Evolutionary conservation across 2,888 invertebrate genomes (phyloP).

Genomic region (Auanema sp.): DNA sequence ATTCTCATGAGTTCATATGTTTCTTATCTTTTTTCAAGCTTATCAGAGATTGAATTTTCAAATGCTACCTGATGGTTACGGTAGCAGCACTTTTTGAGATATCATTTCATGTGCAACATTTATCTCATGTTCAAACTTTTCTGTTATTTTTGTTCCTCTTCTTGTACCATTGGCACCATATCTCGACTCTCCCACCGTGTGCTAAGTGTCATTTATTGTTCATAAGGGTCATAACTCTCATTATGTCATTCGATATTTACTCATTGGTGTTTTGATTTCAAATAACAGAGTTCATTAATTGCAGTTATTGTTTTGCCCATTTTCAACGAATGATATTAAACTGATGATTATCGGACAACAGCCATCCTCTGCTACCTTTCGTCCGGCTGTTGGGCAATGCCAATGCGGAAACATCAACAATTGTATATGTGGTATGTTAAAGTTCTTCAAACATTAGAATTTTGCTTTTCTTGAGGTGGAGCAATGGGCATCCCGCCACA

Average conservation of each 20-base stretch:
- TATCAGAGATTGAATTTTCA: no score
- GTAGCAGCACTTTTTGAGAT: no score
- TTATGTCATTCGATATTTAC: neutral
- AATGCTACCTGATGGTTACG: no score
- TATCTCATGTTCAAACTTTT: no score
- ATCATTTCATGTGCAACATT: no score
- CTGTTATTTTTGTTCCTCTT: no score
- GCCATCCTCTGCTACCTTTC: neutral
- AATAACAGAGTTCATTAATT: neutral
- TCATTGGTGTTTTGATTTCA: neutral
- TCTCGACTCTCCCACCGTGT: neutral
- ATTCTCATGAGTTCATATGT: no score
- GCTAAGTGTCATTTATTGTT: conserved; percentile 2
- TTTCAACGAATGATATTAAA: neutral
- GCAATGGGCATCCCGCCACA: neutral
- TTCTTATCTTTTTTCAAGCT: no score
- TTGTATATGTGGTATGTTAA: conserved; percentile 4
- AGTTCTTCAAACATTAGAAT: neutral
- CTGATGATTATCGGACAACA: conserved; percentile 6
- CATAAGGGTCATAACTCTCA: conserved; percentile 4
- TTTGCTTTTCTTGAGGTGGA: neutral
- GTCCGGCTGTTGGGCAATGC: neutral
- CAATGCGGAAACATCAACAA: conserved; percentile 3
- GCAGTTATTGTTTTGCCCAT: neutral
- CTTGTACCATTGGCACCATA: no score